Conservation (phyloP, 2,113 vertebrate species). For the Petaurus breviceps region DNA sequence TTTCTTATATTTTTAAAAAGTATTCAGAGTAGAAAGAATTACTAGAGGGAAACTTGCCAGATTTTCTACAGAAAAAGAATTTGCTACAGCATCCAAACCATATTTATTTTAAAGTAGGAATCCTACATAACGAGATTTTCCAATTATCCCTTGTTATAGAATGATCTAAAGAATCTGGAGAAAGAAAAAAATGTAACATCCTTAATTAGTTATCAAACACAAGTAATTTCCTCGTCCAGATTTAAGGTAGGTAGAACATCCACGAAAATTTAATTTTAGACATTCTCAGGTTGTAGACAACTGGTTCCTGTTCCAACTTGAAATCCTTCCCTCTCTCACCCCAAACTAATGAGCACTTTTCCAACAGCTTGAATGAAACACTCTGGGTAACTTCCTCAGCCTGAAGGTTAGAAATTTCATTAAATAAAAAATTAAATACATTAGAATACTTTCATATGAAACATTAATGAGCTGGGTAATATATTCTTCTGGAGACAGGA, state of each 20-base stretch:
- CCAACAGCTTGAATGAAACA: slow-evolving; percentile 47
- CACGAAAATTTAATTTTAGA: slow-evolving; percentile 49
- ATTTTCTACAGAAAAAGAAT: slow-evolving; percentile 15
- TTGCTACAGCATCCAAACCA: background rate
- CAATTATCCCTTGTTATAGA: background rate
- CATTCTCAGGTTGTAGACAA: slow-evolving; percentile 55
- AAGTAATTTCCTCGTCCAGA: slow-evolving; percentile 40
- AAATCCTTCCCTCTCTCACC: slow-evolving; percentile 27
- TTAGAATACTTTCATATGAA: slow-evolving; percentile 75
- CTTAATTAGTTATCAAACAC: slow-evolving; percentile 12
- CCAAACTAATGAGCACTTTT: slow-evolving; percentile 65
- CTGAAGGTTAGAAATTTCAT: slow-evolving; percentile 72
- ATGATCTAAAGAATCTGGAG: background rate
- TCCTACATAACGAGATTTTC: background rate
- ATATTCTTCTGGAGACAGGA: slow-evolving; percentile 61
- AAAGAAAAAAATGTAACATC: background rate
- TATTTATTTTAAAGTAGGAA: background rate
- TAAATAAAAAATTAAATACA: slow-evolving; percentile 78
- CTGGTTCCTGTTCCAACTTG: slow-evolving; percentile 55
- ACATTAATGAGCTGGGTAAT: slow-evolving; percentile 73
- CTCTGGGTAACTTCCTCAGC: slow-evolving; percentile 62
- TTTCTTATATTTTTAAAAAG: slow-evolving; percentile 4
- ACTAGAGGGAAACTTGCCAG: background rate
- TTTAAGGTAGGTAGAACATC: slow-evolving; percentile 26
- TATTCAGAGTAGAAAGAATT: slow-evolving; percentile 11